phyloP scores from a whole-genome alignment of 2,888 invertebrate genomes.

The Oasisia sp. region DNA sequence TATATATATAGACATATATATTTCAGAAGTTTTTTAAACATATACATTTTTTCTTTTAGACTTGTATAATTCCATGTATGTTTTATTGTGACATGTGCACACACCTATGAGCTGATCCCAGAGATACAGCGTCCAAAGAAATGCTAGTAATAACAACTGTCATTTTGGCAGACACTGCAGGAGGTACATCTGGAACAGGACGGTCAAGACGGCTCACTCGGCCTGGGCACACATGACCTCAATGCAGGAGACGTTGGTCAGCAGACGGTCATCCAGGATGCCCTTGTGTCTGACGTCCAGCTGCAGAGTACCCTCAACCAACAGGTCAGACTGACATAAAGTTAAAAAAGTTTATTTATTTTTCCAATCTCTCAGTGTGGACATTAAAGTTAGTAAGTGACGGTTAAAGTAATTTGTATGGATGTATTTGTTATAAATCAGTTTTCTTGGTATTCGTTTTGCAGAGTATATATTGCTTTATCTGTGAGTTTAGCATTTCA shows the following conservation, averaged over 20 bases:
- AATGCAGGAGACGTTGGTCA: background rate
- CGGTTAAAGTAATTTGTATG: background rate
- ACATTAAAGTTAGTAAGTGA: too few relatives aligned
- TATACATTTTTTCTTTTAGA: too few relatives aligned
- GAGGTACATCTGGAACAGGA: slow-evolving; percentile 18
- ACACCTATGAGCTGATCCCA: too few relatives aligned
- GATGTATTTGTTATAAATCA: background rate
- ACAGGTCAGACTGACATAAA: slow-evolving; percentile 46
- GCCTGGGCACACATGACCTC: background rate
- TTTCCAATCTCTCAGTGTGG: background rate
- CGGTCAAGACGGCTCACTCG: background rate
- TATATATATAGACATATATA: too few relatives aligned
- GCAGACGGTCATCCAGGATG: slow-evolving; percentile 32
- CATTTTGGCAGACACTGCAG: background rate
- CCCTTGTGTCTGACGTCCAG: slow-evolving; percentile 42
- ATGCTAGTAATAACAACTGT: background rate
- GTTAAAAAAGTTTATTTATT: background rate
- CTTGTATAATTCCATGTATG: too few relatives aligned
- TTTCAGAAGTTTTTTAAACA: too few relatives aligned
- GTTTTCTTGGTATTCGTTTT: background rate
- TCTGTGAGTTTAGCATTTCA: background rate
- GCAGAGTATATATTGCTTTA: background rate
- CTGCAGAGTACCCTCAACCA: slow-evolving; percentile 57
- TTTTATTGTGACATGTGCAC: too few relatives aligned
- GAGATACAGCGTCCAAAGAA: too few relatives aligned